These are phyloP conservation scores for Phenganax stokvisi DNA, from an alignment of 92 coral and sea anemone species.

Conservation along the genomic window DNA sequence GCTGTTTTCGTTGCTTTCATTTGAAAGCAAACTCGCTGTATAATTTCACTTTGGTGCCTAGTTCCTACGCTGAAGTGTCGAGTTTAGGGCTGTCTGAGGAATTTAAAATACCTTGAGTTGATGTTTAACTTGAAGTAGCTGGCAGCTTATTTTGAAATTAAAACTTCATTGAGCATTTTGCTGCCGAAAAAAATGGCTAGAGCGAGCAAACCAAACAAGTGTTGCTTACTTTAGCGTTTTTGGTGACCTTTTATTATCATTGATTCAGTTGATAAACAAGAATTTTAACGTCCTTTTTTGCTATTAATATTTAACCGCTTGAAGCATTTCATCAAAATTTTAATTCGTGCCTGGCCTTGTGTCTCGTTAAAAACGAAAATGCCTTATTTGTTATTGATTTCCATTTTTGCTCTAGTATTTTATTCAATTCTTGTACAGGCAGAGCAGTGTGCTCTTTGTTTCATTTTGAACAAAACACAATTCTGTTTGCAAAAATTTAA, in stretches of 20 bases:
- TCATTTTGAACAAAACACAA: not conserved
- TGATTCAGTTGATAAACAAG: conserved; percentile 20
- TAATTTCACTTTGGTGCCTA: too few relatives aligned
- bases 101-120: too few relatives aligned
- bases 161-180: not conserved
- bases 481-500: not conserved
- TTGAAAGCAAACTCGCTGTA: too few relatives aligned
- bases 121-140: too few relatives aligned
- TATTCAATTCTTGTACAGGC: not conserved
- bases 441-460: not conserved
- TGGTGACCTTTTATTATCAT: conserved; percentile 32
- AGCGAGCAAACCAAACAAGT: not conserved
- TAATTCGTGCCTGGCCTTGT: not conserved
- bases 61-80: too few relatives aligned
- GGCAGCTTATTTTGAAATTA: too few relatives aligned
- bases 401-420: not conserved
- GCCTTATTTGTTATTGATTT: not conserved
- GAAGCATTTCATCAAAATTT: conserved; percentile 4
- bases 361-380: not conserved
- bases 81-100: too few relatives aligned
- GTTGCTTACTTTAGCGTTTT: not conserved
- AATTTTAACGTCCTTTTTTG: conserved; percentile 23
- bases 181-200: not conserved
- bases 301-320: conserved; percentile 38
- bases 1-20: too few relatives aligned